Evolutionary conservation across 2,113 vertebrate genomes (phyloP).

Genomic region (Myodes glareolus): DNA sequence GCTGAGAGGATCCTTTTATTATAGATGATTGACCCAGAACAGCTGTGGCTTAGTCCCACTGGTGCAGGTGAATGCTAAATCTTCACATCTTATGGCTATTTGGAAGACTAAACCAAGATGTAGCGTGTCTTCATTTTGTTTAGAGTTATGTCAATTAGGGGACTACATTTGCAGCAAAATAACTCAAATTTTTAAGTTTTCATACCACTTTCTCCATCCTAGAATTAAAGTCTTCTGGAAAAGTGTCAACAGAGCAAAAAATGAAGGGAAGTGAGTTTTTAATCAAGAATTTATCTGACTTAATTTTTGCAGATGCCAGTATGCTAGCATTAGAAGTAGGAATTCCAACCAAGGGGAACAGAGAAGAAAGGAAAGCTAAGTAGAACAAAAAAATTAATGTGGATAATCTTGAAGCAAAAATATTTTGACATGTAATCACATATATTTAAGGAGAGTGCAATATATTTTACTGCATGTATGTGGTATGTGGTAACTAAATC

Average conservation of each 20-base stretch:
- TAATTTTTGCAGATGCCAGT: not conserved
- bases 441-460: not conserved
- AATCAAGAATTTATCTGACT: not conserved
- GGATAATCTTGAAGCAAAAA: not conserved
- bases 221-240: not conserved
- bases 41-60: not conserved
- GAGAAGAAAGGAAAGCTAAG: not conserved
- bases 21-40: not conserved
- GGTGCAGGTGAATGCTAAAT: not conserved
- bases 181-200: not conserved
- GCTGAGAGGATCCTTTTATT: not conserved
- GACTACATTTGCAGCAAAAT: not conserved
- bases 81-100: not conserved
- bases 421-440: not conserved
- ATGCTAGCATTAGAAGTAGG: not conserved
- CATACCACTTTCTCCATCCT: not conserved
- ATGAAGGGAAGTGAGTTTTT: not conserved
- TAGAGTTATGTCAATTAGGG: not conserved
- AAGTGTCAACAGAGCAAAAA: not conserved
- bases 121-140: not conserved
- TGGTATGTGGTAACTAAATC: not conserved
- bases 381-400: not conserved
- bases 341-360: not conserved
- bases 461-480: not conserved
- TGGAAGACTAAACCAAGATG: not conserved